Evolutionary conservation across 1,140 invertebrate genomes (phyloP).

Genomic region (Platorchestia sp.): DNA sequence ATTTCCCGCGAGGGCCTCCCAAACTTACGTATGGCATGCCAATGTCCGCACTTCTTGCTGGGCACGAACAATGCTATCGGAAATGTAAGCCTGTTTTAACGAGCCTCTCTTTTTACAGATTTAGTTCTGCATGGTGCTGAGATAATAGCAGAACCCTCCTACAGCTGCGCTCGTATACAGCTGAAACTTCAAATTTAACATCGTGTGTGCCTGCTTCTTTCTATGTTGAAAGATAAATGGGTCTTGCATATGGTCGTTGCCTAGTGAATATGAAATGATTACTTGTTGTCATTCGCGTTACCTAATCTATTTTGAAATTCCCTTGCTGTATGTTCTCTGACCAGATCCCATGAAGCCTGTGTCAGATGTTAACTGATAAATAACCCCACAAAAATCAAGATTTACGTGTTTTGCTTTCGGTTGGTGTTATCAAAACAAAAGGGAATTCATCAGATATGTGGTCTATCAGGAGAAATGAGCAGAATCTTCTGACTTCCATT

Average conservation of each 20-base stretch:
- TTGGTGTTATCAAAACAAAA: not conserved
- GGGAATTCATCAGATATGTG: not conserved
- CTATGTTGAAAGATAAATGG: not conserved
- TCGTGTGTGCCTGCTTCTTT: not conserved
- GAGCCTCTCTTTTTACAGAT: not conserved
- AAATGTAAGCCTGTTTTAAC: conserved; percentile 26
- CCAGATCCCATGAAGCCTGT: not conserved
- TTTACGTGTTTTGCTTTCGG: not conserved
- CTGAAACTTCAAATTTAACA: not conserved
- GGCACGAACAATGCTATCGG: conserved; percentile 28
- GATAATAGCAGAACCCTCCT: not conserved
- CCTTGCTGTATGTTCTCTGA: not conserved
- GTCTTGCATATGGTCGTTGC: not conserved
- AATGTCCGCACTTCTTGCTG: conserved; percentile 39
- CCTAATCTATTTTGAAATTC: not conserved
- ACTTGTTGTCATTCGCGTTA: not conserved
- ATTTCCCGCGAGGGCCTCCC: conserved; percentile 13
- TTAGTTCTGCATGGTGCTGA: conserved; percentile 6
- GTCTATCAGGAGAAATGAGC: no score
- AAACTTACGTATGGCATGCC: conserved; percentile 13
- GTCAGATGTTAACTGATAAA: not conserved
- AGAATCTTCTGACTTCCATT: no score
- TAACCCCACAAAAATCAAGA: not conserved
- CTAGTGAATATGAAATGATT: not conserved
- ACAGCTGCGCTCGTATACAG: not conserved